Evolutionary conservation across 2,113 vertebrate species (phyloP).

Genomic region (Ptyas mucosa): DNA sequence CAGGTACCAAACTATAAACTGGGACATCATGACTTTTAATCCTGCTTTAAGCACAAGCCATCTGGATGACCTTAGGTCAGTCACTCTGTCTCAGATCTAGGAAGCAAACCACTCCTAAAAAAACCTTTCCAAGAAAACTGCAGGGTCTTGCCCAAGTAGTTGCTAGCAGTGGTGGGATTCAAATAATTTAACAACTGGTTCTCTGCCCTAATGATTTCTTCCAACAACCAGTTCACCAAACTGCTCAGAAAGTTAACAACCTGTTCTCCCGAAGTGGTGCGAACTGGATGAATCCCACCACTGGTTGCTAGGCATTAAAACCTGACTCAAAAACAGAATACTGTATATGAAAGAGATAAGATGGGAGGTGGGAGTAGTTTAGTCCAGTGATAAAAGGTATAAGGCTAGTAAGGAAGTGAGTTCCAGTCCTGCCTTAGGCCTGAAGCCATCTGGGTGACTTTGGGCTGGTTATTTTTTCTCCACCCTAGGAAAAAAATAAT

Average conservation of each 20-base stretch:
- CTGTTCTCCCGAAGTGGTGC: too few relatives aligned
- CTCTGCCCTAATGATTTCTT: too few relatives aligned
- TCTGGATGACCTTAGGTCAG: not conserved
- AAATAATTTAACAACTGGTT: too few relatives aligned
- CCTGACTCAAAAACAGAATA: not conserved
- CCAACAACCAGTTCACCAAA: too few relatives aligned
- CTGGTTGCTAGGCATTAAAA: too few relatives aligned
- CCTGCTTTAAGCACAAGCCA: not conserved
- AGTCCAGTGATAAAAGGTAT: not conserved
- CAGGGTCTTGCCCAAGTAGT: not conserved
- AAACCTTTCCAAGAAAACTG: not conserved
- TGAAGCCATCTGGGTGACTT: not conserved
- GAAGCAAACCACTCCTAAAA: not conserved
- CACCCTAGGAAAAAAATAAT: not conserved
- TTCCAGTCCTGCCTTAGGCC: not conserved
- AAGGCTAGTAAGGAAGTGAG: not conserved
- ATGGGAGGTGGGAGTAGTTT: not conserved
- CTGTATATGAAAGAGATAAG: not conserved
- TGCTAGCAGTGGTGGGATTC: not conserved
- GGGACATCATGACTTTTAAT: not conserved
- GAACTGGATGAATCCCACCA: too few relatives aligned
- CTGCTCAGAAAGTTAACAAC: too few relatives aligned
- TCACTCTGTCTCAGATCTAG: not conserved
- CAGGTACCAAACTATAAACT: not conserved
- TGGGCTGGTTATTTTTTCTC: not conserved